A percentile compares a stretch with the other conserved stretches of the same genome.
These are phyloP conservation scores for Mayetiola destructor DNA, from an alignment of 2,888 invertebrate species.

Conservation along the genomic window DNA sequence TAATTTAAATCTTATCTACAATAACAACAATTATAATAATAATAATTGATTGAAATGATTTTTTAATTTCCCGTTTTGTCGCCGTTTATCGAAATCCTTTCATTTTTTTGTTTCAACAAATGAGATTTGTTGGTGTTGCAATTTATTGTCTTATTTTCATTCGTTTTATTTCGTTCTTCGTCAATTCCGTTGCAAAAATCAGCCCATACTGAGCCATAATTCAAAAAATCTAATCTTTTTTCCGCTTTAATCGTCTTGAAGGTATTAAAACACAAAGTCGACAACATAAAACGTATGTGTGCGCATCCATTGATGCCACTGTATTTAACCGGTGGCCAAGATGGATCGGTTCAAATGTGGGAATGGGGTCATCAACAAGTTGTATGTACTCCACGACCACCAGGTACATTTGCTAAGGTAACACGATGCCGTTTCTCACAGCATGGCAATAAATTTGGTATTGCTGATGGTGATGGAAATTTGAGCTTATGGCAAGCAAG, in stretches of 20 bases:
- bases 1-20: too few relatives aligned
- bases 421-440: conserved; percentile 90
- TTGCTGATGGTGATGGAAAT: conserved; percentile 94
- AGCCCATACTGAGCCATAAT: too few relatives aligned
- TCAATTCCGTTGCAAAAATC: too few relatives aligned
- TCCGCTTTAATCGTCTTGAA: conserved; percentile 30
- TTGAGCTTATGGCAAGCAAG: conserved; percentile 90
- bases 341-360: conserved; percentile 92
- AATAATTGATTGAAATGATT: too few relatives aligned
- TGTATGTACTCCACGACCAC: conserved; percentile 78
- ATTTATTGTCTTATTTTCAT: too few relatives aligned
- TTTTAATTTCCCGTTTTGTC: too few relatives aligned
- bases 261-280: conserved; percentile 87
- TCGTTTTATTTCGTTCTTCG: too few relatives aligned
- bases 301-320: conserved; percentile 91
- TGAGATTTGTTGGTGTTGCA: too few relatives aligned
- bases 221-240: neutral
- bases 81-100: too few relatives aligned
- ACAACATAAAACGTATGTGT: conserved; percentile 88
- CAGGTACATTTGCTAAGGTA: conserved; percentile 90
- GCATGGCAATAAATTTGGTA: conserved; percentile 97
- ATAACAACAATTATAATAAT: too few relatives aligned
- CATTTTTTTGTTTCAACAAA: too few relatives aligned
- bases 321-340: conserved; percentile 88
- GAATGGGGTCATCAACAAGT: conserved; percentile 94